A percentile compares a stretch with the other conserved stretches of the same genome.
Evolutionary conservation across 2,797 vertebrate genomes (phyloP).

Genomic region (Enoplosus armatus): DNA sequence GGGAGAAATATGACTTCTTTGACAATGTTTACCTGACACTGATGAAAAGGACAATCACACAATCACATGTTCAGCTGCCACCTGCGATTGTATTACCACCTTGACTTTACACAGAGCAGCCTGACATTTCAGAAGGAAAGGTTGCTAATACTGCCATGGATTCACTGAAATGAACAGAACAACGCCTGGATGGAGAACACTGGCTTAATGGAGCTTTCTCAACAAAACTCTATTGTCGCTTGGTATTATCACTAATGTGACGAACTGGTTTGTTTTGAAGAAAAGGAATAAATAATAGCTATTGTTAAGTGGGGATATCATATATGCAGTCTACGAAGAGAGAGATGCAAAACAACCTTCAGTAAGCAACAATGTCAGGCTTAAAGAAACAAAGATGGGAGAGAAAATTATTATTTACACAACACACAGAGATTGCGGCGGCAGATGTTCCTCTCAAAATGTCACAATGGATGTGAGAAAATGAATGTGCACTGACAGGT

Average conservation of each 20-base stretch:
- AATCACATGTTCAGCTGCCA: constrained; percentile 48
- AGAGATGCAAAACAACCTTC: constrained; percentile 22
- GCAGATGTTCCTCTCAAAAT: constrained; percentile 68
- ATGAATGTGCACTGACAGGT: constrained; percentile 56
- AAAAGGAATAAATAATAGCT: constrained; percentile 37
- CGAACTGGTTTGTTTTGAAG: not conserved
- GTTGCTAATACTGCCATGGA: constrained; percentile 51
- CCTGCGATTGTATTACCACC: constrained; percentile 63
- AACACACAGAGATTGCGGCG: constrained; percentile 35
- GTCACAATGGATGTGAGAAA: constrained; percentile 72
- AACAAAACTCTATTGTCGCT: constrained; percentile 27
- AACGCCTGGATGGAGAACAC: constrained; percentile 30
- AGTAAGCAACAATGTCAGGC: constrained; percentile 51
- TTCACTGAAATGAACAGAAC: constrained; percentile 32
- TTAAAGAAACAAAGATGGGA: constrained; percentile 34
- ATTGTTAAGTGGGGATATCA: constrained; percentile 16
- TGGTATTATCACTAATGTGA: constrained; percentile 13
- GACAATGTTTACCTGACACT: constrained; percentile 54
- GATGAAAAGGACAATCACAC: constrained; percentile 59
- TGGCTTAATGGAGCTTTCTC: constrained; percentile 32
- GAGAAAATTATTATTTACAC: constrained; percentile 68
- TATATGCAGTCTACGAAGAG: not conserved
- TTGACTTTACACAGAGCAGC: constrained; percentile 51
- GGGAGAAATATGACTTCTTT: constrained; percentile 22
- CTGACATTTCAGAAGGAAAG: constrained; percentile 76